phyloP scores from a whole-genome alignment of 2,113 vertebrate genomes.

The Marmota flaviventris region DNA sequence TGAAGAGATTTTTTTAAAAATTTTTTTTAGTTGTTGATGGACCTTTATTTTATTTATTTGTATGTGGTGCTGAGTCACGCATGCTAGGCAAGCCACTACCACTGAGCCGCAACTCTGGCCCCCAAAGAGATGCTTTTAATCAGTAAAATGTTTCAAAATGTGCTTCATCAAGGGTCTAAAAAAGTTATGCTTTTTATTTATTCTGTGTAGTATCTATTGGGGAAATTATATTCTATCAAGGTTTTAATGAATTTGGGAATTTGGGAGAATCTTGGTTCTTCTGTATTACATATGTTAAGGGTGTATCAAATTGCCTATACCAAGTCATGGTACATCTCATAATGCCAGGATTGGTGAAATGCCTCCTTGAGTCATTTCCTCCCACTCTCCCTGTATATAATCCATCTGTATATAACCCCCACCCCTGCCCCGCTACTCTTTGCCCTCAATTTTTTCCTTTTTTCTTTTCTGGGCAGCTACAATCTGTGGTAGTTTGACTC shows the following conservation, averaged over 20 bases:
- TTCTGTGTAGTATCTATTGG: neutral
- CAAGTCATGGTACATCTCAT: neutral
- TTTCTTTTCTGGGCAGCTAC: neutral
- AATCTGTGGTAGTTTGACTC: neutral
- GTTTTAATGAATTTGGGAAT: conserved; percentile 8
- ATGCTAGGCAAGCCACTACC: no score
- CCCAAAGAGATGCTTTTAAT: neutral
- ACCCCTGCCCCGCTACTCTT: neutral
- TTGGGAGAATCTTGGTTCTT: neutral
- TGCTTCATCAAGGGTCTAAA: neutral
- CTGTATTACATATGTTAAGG: neutral
- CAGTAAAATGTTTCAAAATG: neutral
- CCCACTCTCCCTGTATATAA: neutral
- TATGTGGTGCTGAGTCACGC: no score
- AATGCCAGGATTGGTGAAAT: neutral
- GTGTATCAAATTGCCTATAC: neutral
- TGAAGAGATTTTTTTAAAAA: neutral
- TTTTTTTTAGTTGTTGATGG: no score
- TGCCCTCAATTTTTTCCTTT: neutral
- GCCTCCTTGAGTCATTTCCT: neutral
- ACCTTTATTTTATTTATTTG: no score
- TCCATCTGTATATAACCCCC: neutral
- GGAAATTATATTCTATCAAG: neutral
- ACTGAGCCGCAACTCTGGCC: no score
- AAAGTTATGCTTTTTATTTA: neutral